phyloP scores from a whole-genome alignment of 2,797 vertebrate species.

The Vultur gryphus region DNA sequence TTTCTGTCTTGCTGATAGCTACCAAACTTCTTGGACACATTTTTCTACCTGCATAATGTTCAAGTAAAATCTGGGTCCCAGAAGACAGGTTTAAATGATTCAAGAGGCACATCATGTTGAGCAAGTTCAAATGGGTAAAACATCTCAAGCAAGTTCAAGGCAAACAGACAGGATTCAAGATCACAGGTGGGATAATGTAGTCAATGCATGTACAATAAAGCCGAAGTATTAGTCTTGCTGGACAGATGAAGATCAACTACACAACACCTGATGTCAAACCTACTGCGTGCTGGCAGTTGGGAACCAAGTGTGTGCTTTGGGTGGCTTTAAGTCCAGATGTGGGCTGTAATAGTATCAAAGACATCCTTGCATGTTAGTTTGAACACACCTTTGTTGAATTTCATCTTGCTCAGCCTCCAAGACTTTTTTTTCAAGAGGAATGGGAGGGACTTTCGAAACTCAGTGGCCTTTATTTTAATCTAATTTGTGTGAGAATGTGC shows the following conservation, averaged over 20 bases:
- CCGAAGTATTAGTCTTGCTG: background rate
- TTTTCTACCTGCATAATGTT: background rate
- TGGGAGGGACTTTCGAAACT: background rate
- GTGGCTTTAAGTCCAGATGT: background rate
- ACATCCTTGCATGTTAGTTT: background rate
- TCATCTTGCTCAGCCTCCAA: background rate
- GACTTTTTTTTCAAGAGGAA: background rate
- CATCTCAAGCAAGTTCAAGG: background rate
- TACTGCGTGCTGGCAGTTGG: fast-evolving
- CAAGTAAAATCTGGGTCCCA: background rate
- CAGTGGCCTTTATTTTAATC: background rate
- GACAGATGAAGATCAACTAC: background rate
- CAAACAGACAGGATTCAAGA: background rate
- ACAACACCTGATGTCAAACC: background rate
- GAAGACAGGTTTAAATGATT: background rate
- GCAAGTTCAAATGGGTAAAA: background rate
- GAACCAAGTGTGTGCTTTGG: background rate
- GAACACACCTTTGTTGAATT: background rate
- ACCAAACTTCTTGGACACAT: background rate
- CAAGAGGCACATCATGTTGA: background rate
- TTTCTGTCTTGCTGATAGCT: background rate
- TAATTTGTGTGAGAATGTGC: background rate
- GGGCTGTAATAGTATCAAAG: background rate
- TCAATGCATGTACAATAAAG: background rate
- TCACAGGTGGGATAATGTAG: background rate